These are phyloP conservation scores for Operophtera brumata DNA, from an alignment of 2,888 invertebrate species.

Conservation along the genomic window DNA sequence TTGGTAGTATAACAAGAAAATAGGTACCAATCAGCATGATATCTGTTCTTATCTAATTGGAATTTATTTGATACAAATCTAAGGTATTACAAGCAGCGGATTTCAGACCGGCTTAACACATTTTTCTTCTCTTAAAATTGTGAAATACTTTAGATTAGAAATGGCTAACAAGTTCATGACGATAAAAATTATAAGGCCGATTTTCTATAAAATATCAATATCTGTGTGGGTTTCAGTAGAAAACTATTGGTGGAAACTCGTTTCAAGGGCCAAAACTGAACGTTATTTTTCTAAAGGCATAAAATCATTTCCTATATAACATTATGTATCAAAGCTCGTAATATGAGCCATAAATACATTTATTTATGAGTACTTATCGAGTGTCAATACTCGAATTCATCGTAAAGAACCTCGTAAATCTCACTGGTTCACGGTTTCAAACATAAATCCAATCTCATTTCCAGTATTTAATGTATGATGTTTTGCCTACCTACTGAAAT, in stretches of 20 bases:
- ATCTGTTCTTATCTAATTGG: background rate
- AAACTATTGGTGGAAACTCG: too few relatives aligned
- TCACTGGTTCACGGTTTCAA: conserved; percentile 17
- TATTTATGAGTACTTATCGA: conserved; percentile 40
- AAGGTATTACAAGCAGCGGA: too few relatives aligned
- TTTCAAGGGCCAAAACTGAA: background rate
- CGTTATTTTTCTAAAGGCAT: background rate
- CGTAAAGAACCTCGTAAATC: conserved; percentile 33
- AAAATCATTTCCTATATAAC: conserved; percentile 18
- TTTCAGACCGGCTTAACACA: too few relatives aligned
- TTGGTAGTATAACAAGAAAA: background rate
- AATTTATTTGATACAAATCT: too few relatives aligned
- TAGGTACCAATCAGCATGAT: background rate
- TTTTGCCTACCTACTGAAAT: too few relatives aligned
- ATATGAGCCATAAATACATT: conserved; percentile 38
- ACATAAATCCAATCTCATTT: conserved; percentile 8
- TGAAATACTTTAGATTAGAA: too few relatives aligned
- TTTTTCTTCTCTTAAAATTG: too few relatives aligned
- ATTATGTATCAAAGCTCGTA: conserved; percentile 33
- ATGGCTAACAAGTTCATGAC: too few relatives aligned
- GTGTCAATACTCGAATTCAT: conserved; percentile 33
- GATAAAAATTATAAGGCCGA: too few relatives aligned
- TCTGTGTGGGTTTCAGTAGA: too few relatives aligned
- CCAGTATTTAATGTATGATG: too few relatives aligned
- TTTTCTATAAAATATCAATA: too few relatives aligned